Evolutionary conservation across 2,888 invertebrate species (phyloP).

Genomic region (Leucozona laternaria): DNA sequence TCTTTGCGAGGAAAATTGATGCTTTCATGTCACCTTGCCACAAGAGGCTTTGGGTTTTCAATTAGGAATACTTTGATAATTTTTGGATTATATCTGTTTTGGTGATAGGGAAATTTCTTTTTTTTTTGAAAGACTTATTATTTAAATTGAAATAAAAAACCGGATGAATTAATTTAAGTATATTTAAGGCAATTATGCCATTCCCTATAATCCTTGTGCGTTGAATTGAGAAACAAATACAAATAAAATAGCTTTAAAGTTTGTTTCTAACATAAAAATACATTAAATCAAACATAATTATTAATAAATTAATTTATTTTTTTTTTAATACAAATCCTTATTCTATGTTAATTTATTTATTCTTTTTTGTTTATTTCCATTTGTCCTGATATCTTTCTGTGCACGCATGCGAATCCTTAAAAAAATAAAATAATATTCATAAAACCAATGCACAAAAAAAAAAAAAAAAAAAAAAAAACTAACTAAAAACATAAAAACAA

Average conservation of each 20-base stretch:
- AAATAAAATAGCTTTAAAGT: not conserved
- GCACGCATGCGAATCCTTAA: conserved; percentile 65
- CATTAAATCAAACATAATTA: not conserved
- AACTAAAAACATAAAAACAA: conserved; percentile 12
- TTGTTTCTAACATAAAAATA: not conserved
- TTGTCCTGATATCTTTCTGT: conserved; percentile 56
- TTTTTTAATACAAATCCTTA: conserved; percentile 23
- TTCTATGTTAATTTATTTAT: conserved; percentile 38
- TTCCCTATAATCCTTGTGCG: not conserved
- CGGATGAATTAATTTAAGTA: too few relatives aligned
- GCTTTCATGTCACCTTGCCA: too few relatives aligned
- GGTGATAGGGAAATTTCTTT: too few relatives aligned
- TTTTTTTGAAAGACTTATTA: too few relatives aligned
- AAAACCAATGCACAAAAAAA: conserved; percentile 32
- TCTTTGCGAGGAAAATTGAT: too few relatives aligned
- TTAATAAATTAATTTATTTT: not conserved
- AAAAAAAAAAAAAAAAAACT: conserved; percentile 25
- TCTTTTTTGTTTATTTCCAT: conserved; percentile 35
- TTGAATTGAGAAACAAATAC: not conserved
- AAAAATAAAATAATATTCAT: conserved; percentile 26
- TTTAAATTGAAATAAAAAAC: too few relatives aligned
- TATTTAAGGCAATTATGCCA: too few relatives aligned
- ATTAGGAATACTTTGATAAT: too few relatives aligned
- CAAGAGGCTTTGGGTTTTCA: too few relatives aligned
- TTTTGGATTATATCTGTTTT: too few relatives aligned